A percentile compares a stretch with the other conserved stretches of the same genome.
These are phyloP conservation scores for Heterotilapia buettikoferi DNA, from an alignment of 2,113 vertebrate species.

Conservation along the genomic window DNA sequence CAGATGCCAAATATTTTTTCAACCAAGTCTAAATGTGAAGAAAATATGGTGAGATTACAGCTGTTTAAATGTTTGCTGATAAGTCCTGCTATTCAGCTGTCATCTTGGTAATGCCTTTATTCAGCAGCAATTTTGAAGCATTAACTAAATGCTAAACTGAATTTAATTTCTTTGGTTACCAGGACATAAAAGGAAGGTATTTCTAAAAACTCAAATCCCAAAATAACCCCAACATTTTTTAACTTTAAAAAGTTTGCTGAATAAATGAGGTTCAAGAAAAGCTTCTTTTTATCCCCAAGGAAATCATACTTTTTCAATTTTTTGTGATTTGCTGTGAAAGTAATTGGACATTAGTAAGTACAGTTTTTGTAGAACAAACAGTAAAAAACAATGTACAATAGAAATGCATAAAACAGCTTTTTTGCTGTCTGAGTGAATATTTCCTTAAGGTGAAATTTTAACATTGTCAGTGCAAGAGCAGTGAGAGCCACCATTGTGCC, in stretches of 20 bases:
- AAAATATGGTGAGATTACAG: background rate
- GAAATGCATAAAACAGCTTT: background rate
- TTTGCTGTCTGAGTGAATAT: background rate
- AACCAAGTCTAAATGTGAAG: background rate
- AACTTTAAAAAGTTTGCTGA: background rate
- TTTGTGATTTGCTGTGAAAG: background rate
- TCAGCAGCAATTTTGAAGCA: background rate
- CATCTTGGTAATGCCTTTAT: background rate
- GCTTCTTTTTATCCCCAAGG: accelerated
- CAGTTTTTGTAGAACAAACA: background rate
- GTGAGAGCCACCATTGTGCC: background rate
- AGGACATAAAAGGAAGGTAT: background rate
- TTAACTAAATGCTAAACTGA: background rate
- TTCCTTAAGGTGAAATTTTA: background rate
- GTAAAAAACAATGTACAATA: background rate
- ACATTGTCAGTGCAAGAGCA: background rate
- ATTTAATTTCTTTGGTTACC: background rate
- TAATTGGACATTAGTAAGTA: background rate
- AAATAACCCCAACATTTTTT: accelerated
- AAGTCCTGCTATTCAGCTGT: background rate
- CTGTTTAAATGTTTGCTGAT: background rate
- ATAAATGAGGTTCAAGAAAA: background rate
- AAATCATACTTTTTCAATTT: background rate
- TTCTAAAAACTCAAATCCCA: background rate
- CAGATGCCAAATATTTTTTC: background rate